Base-by-base conservation (phyloP, 2,888 invertebrate genomes). In the Pomacea canaliculata region DNA sequence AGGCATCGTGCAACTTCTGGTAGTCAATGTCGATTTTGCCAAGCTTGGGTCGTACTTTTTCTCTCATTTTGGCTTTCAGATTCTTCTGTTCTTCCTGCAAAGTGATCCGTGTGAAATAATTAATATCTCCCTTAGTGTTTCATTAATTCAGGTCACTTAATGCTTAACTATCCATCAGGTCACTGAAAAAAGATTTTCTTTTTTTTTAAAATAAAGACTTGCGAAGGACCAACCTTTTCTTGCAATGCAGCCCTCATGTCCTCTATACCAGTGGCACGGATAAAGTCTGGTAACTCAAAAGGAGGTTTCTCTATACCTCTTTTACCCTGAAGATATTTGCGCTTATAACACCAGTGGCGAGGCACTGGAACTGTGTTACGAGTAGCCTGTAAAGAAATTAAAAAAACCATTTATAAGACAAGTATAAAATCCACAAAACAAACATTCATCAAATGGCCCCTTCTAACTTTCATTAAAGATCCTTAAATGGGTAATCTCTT, bases 1-100 rank as follows among this genome's bases (percentile, higher is more conserved):
- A 99, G 0, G 99, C 99, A 89, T 99, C 99, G 87, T 99, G 99
- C 48, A 99, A 92, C 89, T 99, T 99, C 91, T 99, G 99, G 90
- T 99, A 99, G 92, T 99, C 99, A 83, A 99, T 99, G 90, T 99
- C 99, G 85, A 99, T 99, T 93, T 99, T 99, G 59, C 99, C 99
- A 88, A 99, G 94, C 91, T 99, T 99, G 0, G 99, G 99, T 46
- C 99, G 93, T 0, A 98, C 95, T 79, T 97, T 94, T 90, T 99
- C 99, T 46, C 99, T 93, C 98, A 98, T 98, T 92, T 98, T 99
- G 0, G 98, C 96, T 90, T 99, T 99, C 79, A 91, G 79, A 46
- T 88, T 89, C 81, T 91, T 91, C 78, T 89, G 87, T 70, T 90
- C 89, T 78, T 91, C 91, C 88, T 90, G 81, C 48, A 83, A 78